phyloP scores from a whole-genome alignment of 2,888 invertebrate species.

The Pachliopta kotzebuea region DNA sequence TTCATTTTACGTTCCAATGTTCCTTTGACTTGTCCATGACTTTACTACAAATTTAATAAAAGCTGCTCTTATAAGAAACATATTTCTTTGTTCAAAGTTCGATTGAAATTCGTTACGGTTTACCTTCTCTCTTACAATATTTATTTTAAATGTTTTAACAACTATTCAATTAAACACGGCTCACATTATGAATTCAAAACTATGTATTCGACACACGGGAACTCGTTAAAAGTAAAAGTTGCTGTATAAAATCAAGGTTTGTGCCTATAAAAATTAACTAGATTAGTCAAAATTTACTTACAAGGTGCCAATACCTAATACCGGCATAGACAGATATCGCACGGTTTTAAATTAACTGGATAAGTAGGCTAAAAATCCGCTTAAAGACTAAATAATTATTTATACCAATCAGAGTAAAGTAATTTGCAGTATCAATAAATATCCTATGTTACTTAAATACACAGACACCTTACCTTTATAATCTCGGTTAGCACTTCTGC shows the following conservation, averaged over 20 bases:
- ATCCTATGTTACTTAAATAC: neutral
- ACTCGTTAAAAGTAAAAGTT: too few species aligned
- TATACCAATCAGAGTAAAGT: too few species aligned
- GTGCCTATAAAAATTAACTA: neutral
- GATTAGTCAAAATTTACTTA: neutral
- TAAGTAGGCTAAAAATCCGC: constrained; percentile 25
- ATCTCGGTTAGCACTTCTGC: too few species aligned
- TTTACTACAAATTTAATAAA: constrained; percentile 23
- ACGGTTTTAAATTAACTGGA: constrained; percentile 9
- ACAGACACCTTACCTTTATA: too few species aligned
- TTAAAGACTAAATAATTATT: constrained; percentile 10
- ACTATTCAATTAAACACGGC: too few species aligned
- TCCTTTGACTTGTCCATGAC: constrained; percentile 21
- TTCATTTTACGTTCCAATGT: constrained; percentile 24
- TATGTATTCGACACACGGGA: too few species aligned
- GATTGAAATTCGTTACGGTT: neutral
- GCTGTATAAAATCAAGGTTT: too few species aligned
- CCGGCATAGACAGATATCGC: constrained; percentile 3
- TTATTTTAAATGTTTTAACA: too few species aligned
- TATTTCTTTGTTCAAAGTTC: constrained; percentile 1
- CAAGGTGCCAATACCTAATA: constrained; percentile 12
- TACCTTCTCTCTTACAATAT: too few species aligned
- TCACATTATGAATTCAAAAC: too few species aligned
- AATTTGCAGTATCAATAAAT: constrained; percentile 1
- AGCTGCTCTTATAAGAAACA: constrained; percentile 6